Evolutionary conservation across 2,113 vertebrate genomes (phyloP).

Genomic region (Ageneiosus marmoratus): DNA sequence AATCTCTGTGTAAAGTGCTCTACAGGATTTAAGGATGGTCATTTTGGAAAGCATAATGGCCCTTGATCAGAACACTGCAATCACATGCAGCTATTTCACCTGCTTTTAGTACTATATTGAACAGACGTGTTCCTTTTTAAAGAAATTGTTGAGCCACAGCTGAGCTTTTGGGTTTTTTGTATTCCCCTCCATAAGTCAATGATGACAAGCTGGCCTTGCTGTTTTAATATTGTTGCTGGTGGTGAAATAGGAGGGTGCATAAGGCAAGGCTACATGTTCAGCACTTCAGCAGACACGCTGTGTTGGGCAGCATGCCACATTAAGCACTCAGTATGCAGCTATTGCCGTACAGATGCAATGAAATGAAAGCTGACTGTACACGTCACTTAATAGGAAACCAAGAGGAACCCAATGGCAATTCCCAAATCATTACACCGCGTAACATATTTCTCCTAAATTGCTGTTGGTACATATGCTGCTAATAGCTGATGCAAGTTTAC

Average conservation of each 20-base stretch:
- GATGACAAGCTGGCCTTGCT: slow-evolving; percentile 18
- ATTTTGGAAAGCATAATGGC: slow-evolving; percentile 48
- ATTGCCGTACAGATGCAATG: slow-evolving; percentile 7
- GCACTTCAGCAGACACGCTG: slow-evolving; percentile 29
- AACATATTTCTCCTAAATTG: slow-evolving; percentile 29
- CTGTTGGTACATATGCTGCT: slow-evolving; percentile 38
- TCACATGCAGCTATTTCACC: slow-evolving; percentile 30
- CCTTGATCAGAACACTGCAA: slow-evolving; percentile 50
- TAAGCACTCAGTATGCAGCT: slow-evolving; percentile 35
- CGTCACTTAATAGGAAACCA: slow-evolving; percentile 38
- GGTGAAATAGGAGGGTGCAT: slow-evolving; percentile 3
- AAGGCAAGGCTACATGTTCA: slow-evolving; percentile 4
- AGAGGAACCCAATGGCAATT: slow-evolving; percentile 30
- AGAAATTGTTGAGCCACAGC: slow-evolving; percentile 32
- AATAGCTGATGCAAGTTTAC: slow-evolving; percentile 11
- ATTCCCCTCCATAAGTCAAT: slow-evolving; percentile 27
- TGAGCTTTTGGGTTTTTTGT: slow-evolving; percentile 25
- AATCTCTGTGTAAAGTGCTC: slow-evolving; percentile 43
- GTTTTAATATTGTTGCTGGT: slow-evolving; percentile 19
- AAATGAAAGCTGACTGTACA: slow-evolving; percentile 9
- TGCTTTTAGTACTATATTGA: slow-evolving; percentile 29
- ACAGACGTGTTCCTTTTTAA: slow-evolving; percentile 10
- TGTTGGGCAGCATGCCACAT: slow-evolving; percentile 30
- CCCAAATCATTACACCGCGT: slow-evolving; percentile 26
- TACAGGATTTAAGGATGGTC: slow-evolving; percentile 43